A percentile compares a stretch with the other conserved stretches of the same genome.
These are phyloP conservation scores for Hyposmocoma kahamanoa DNA, from an alignment of 1,140 invertebrate genomes.

Conservation along the genomic window DNA sequence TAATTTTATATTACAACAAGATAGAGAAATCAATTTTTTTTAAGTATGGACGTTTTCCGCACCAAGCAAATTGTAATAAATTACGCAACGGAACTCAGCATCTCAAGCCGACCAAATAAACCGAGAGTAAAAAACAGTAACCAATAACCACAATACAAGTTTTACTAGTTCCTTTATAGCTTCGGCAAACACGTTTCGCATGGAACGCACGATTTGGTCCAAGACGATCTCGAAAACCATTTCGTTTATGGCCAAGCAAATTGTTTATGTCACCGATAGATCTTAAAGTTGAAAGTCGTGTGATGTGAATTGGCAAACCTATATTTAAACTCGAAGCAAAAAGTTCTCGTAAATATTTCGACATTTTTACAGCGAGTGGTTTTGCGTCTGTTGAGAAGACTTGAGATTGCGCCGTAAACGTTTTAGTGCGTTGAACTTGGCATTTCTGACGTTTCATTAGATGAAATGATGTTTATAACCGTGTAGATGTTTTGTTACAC, in stretches of 20 bases:
- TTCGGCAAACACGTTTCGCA: conserved; percentile 42
- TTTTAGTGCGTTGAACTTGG: conserved; percentile 52
- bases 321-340: conserved; percentile 38
- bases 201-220: conserved; percentile 42
- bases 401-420: conserved; percentile 39
- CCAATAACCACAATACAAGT: conserved; percentile 41
- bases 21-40: too few species aligned
- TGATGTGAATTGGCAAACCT: conserved; percentile 24
- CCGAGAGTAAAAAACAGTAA: conserved; percentile 20
- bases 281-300: conserved; percentile 36
- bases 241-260: conserved; percentile 16
- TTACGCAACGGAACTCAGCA: neutral
- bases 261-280: conserved; percentile 5
- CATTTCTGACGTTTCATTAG: conserved; percentile 17
- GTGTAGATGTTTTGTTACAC: too few species aligned
- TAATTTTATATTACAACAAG: too few species aligned
- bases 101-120: neutral
- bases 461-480: too few species aligned
- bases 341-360: conserved; percentile 55
- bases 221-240: neutral
- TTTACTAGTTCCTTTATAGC: conserved; percentile 52
- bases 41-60: neutral
- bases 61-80: neutral
- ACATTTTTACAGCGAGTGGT: conserved; percentile 43
- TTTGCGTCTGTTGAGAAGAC: conserved; percentile 47